phyloP scores from a whole-genome alignment of 2,888 invertebrate genomes.

The Mesochorus sp. region DNA sequence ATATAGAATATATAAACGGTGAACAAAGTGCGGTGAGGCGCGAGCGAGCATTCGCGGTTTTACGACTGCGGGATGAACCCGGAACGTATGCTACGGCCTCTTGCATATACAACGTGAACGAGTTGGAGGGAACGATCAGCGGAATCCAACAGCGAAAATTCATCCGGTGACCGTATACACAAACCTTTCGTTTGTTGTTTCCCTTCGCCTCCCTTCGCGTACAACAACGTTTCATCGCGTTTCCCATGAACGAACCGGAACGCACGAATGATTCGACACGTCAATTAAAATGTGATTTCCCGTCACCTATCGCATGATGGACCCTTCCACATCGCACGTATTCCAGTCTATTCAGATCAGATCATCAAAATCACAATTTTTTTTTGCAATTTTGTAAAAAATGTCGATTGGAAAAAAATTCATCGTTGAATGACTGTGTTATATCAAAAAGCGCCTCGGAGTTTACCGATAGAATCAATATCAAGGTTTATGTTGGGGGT shows the following conservation, averaged over 20 bases:
- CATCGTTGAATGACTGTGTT: neutral
- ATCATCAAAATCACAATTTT: neutral
- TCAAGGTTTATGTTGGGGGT: too few relatives aligned
- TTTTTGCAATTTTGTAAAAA: neutral
- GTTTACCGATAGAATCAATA: too few relatives aligned
- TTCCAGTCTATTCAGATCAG: too few relatives aligned
- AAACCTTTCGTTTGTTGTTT: slow-evolving; percentile 22
- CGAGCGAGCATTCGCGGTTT: slow-evolving; percentile 59
- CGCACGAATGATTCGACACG: slow-evolving; percentile 51
- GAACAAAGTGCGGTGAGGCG: slow-evolving; percentile 24
- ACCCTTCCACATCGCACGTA: too few relatives aligned
- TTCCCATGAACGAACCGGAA: slow-evolving; percentile 40
- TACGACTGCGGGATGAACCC: slow-evolving; percentile 66
- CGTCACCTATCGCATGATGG: slow-evolving; percentile 32
- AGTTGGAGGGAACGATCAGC: slow-evolving; percentile 16
- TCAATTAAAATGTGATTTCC: slow-evolving; percentile 59
- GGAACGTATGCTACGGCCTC: slow-evolving; percentile 60
- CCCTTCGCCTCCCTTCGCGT: neutral
- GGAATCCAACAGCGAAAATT: slow-evolving; percentile 37
- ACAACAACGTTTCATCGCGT: slow-evolving; percentile 19
- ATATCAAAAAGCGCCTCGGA: too few relatives aligned
- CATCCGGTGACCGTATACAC: slow-evolving; percentile 28
- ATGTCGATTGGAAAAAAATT: neutral
- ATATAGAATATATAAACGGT: slow-evolving; percentile 1
- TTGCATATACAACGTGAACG: slow-evolving; percentile 49